Evolutionary conservation across 2,888 invertebrate species (phyloP), one percentile per base, ranked within the genome.

Genomic region (Rhaphigaster nebulosa): DNA sequence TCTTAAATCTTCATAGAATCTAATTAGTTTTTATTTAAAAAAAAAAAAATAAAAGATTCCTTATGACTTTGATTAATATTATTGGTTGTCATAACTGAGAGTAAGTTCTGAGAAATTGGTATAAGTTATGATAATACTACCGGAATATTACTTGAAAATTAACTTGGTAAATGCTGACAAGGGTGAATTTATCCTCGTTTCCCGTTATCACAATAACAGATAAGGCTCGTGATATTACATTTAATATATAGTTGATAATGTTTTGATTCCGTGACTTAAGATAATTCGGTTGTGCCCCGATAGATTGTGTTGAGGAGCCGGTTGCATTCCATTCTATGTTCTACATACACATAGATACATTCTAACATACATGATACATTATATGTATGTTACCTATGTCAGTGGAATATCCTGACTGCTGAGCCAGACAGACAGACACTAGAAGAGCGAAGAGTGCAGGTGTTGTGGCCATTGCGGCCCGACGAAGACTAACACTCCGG

Each of bases 401-500:
- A 88, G 88, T 88, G 88, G 88, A 88, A 88, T 88, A 88, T 88
- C 88, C 88, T 41, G 88, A 60, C 34, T 60, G 88, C 60, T 60
- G 56, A 41, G 88, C 56, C 15, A 56, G 38, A 56, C 41, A 56
- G n/a, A 41, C 26, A 18, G 60, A 41, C 6, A 60, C 34, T 18
- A 88, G 38, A 20, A 41, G 13, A 23, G 34, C n/a, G 65, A 88
- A 20, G 13, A 88, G 34, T 6, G n/a, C 1, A 15, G 84, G 45
- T 84, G 84, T 50, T 45, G 84, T 84, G 84, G 84, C 84, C 84
- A 84, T 84, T 5, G 84, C 84, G 84, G 84, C 84, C 84, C n/a
- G 45, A 13, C 50, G 84, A 84, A 84, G 84, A 84, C 84, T 84
- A 50, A 41, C 84, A n/a, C 41, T n/a, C 13, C n/a, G 45, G 3